Evolutionary conservation across 2,113 vertebrate species (phyloP).

Genomic region (Pteronura brasiliensis): DNA sequence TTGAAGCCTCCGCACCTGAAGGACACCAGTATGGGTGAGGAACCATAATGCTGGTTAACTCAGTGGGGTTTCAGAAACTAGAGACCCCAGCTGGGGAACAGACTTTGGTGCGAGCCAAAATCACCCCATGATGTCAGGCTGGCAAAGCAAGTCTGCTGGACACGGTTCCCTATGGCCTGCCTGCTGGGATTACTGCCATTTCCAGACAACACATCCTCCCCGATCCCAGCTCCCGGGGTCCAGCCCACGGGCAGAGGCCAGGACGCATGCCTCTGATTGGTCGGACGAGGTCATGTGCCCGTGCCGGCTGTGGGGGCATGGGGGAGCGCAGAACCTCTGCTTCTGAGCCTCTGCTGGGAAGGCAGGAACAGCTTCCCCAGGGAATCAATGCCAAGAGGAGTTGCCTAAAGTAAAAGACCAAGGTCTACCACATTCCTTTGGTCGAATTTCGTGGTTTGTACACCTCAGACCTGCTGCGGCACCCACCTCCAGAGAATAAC

Average conservation of each 20-base stretch:
- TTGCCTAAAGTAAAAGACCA: neutral
- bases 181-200: fast-evolving
- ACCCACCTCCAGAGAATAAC: neutral
- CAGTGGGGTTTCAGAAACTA: neutral
- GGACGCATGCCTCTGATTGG: no score
- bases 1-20: neutral
- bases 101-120: neutral
- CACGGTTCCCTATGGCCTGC: fast-evolving
- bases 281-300: neutral
- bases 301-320: fast-evolving
- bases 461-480: neutral
- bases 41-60: fast-evolving
- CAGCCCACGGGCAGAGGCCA: fast-evolving
- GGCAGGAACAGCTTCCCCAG: neutral
- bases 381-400: neutral
- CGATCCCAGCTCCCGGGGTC: neutral
- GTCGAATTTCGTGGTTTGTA: neutral
- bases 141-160: neutral
- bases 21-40: neutral
- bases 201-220: neutral
- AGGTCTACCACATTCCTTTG: neutral
- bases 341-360: neutral
- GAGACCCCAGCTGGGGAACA: neutral
- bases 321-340: neutral
- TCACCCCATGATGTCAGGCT: neutral